Base-by-base conservation (phyloP, 2,888 invertebrate genomes). In the Pandemis corylana region DNA sequence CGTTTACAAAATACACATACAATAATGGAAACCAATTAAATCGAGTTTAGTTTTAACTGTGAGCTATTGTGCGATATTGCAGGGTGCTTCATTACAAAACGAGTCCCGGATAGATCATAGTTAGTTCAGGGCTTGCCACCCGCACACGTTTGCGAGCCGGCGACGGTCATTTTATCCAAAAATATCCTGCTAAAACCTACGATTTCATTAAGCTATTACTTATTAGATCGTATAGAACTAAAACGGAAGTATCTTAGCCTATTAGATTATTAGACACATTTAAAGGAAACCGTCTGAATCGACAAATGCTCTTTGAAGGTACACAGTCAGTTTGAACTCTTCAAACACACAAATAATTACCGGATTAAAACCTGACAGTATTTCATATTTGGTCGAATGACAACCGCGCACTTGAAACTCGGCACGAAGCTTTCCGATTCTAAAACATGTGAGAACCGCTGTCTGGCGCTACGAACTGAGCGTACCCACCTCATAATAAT, bases 31-130 rank as follows among this genome's bases (percentile, higher is more conserved):
- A 49, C 13, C 36, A 56, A 20, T 56, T 56, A 56, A 56, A 20
- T 49, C 41, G 56, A 65, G n/a, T 15, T 65, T 41, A 59, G 20
- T 15, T 59, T 13, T 53, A 28, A 36, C 46, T 71, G 15, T 7
- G 28, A 64, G 7, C 53, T 71, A 70, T 77, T 71, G 75, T 79
- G 78, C 79, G 77, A 71, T 79, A 84, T 77, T 79, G 80, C 80
- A 82, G 80, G 80, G 79, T 64, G 9, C 74, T 72, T 75, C 53
- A 62, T 46, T 44, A 64, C 53, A 15, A 61, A 56, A 65, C 68
- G 61, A 15, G 59, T 59, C 59, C 56, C 10, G 59, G 28, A 59
- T 28, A 28, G 59, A 59, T 12, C 28, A 28, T 12, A 28, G 36
- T 9, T 9, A 46, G 49, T 51, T 51, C 15, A 12, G 36, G 36